Evolutionary conservation across 1,140 invertebrate species (phyloP).

Genomic region (Bombyx mandarina): DNA sequence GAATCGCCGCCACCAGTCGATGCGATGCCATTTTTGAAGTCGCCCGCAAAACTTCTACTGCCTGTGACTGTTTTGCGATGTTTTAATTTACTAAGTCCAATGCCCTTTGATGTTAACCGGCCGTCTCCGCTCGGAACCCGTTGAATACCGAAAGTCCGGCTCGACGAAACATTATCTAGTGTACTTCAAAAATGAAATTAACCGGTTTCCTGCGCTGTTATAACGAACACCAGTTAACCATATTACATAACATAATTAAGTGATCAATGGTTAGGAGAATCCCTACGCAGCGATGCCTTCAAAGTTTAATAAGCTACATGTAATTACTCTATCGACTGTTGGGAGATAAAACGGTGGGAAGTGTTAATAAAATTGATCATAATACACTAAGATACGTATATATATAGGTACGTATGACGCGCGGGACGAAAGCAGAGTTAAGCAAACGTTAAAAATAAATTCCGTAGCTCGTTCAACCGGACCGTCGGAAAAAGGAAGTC

Average conservation of each 20-base stretch:
- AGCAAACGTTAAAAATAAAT: slow-evolving; percentile 49
- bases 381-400: slow-evolving; percentile 32
- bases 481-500: slow-evolving; percentile 40
- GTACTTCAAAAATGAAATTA: slow-evolving; percentile 10
- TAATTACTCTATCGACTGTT: slow-evolving; percentile 53
- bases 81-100: slow-evolving; percentile 60
- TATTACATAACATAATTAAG: background rate
- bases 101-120: slow-evolving; percentile 54
- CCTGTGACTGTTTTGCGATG: slow-evolving; percentile 53
- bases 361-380: slow-evolving; percentile 57
- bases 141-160: slow-evolving; percentile 17
- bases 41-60: slow-evolving; percentile 51
- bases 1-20: slow-evolving; percentile 55
- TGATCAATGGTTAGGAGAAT: slow-evolving; percentile 1
- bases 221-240: slow-evolving; percentile 3
- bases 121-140: slow-evolving; percentile 40
- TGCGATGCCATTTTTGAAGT: slow-evolving; percentile 66
- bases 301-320: slow-evolving; percentile 44
- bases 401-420: slow-evolving; percentile 14
- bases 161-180: slow-evolving; percentile 9
- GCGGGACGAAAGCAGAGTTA: slow-evolving; percentile 40
- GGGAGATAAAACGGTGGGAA: slow-evolving; percentile 25
- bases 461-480: slow-evolving; percentile 28
- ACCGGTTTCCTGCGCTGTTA: slow-evolving; percentile 7
- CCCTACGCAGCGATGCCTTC: slow-evolving; percentile 16